A percentile compares a stretch with the other conserved stretches of the same genome.
Conservation (phyloP, 2,113 vertebrate species). For the Mirounga angustirostris region DNA sequence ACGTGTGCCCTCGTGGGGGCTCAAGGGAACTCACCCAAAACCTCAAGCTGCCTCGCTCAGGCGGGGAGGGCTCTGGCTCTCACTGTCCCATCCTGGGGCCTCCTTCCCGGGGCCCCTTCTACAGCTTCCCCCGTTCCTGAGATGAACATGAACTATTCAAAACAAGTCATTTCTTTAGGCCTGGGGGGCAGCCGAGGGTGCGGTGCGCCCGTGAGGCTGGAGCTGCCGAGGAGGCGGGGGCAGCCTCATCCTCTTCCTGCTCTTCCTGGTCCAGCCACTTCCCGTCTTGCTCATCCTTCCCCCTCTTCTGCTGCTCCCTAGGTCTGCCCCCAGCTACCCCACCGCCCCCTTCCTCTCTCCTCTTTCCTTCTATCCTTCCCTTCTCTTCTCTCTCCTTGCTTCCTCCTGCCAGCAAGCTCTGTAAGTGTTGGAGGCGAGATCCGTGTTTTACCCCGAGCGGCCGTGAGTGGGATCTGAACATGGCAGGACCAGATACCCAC, state of each 20-base stretch:
- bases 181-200: background rate
- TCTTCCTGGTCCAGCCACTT: too few species aligned
- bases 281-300: background rate
- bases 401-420: background rate
- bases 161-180: background rate
- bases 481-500: background rate
- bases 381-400: background rate
- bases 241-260: accelerated
- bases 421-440: background rate
- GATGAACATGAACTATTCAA: background rate
- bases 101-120: background rate
- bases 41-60: background rate
- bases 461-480: background rate
- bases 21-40: background rate
- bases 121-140: background rate
- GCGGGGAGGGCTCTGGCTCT: background rate
- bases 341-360: background rate
- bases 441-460: background rate
- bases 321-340: background rate
- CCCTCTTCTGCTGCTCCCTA: too few species aligned
- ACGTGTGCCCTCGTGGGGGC: background rate
- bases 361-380: background rate
- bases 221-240: background rate
- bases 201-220: background rate
- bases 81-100: too few species aligned